Conservation (phyloP, 2,888 invertebrate species). For the Penaeus monodon region DNA sequence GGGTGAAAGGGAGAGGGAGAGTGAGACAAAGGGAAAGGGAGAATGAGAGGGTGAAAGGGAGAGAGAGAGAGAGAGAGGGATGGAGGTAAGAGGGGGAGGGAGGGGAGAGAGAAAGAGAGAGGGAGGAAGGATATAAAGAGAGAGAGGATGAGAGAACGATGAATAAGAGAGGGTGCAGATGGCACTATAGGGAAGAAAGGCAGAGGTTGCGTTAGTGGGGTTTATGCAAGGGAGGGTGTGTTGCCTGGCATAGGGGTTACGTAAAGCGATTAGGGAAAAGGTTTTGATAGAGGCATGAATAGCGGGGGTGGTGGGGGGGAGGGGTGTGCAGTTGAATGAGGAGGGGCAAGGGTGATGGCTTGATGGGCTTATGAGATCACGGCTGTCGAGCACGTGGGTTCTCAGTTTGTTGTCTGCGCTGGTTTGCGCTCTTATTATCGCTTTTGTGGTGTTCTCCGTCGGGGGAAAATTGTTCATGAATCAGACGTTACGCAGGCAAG, state of each 20-base stretch:
- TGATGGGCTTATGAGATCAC: too few relatives aligned
- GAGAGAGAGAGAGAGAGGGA: background rate
- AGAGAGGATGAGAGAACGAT: background rate
- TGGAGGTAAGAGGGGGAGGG: background rate
- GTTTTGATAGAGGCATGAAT: background rate
- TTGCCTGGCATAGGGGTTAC: background rate
- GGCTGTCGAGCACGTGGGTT: too few relatives aligned
- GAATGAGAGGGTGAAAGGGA: background rate
- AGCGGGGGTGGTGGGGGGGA: background rate
- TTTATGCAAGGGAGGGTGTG: background rate
- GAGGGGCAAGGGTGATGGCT: background rate
- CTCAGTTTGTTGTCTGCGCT: too few relatives aligned
- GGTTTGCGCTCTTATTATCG: too few relatives aligned
- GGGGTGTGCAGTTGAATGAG: background rate
- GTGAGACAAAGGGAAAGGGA: background rate
- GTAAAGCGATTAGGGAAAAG: background rate
- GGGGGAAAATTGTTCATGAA: too few relatives aligned
- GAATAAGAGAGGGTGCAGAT: background rate
- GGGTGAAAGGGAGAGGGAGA: background rate
- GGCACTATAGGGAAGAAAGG: too few relatives aligned
- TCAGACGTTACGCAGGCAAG: too few relatives aligned
- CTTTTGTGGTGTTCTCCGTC: too few relatives aligned
- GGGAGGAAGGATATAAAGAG: rapidly evolving
- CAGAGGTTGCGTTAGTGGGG: too few relatives aligned
- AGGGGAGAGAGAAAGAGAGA: background rate